A percentile compares a stretch with the other conserved stretches of the same genome.
These are phyloP conservation scores for Aphaenogaster ashmeadi DNA, from an alignment of 1,140 invertebrate genomes.

Conservation along the genomic window DNA sequence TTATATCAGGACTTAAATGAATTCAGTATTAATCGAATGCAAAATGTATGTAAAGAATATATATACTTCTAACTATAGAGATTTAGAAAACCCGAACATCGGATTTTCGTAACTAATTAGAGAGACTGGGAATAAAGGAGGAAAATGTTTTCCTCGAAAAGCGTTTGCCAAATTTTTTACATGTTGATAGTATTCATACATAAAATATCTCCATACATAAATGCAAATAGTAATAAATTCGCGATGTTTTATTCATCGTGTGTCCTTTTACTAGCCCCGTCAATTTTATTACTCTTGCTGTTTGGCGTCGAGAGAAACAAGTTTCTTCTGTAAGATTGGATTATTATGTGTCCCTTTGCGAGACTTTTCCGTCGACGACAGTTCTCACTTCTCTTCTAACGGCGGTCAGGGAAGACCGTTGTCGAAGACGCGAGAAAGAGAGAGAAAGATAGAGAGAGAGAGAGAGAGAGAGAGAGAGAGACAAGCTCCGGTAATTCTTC, in stretches of 20 bases:
- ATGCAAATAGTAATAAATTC: conserved; percentile 33
- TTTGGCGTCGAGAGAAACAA: conserved; percentile 1
- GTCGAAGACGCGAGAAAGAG: not conserved
- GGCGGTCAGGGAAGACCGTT: not conserved
- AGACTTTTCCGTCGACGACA: conserved; percentile 13
- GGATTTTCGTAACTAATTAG: not conserved
- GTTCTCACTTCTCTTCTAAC: conserved; percentile 14
- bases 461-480: not conserved
- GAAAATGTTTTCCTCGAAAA: not conserved
- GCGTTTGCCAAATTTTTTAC: not conserved
- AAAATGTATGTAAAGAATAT: not conserved
- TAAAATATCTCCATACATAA: conserved; percentile 12
- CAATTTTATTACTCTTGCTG: not conserved
- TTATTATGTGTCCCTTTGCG: not conserved
- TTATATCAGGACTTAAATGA: conserved; percentile 1
- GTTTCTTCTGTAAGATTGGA: not conserved
- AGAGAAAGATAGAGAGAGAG: not conserved
- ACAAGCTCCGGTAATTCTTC: conserved; percentile 6
- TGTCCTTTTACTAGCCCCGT: not conserved
- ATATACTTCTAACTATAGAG: not conserved
- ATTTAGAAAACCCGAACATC: not conserved
- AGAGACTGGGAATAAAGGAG: not conserved
- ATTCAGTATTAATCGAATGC: conserved; percentile 1
- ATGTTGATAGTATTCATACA: conserved; percentile 1
- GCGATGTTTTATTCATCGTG: not conserved